Conservation (phyloP, 2,113 vertebrate genomes). For the Alligator sinensis region DNA sequence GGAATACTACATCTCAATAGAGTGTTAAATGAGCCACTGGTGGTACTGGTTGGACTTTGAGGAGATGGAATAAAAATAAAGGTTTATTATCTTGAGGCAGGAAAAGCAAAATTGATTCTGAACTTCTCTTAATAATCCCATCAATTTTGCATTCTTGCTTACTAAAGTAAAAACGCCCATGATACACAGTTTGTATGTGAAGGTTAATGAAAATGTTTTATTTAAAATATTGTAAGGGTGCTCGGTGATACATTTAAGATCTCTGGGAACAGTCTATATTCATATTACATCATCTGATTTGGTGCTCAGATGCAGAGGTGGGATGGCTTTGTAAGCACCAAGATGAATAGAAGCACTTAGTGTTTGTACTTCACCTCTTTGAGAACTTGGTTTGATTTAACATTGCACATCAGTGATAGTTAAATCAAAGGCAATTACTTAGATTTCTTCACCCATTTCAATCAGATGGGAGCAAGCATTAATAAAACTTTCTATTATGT, state of each 20-base stretch:
- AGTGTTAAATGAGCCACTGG: neutral
- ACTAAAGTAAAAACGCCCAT: neutral
- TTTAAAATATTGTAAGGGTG: neutral
- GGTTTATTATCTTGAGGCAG: conserved; percentile 13
- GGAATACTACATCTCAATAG: conserved; percentile 24
- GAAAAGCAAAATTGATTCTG: neutral
- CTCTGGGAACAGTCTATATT: neutral
- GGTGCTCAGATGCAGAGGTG: neutral
- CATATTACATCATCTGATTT: neutral
- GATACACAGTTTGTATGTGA: neutral
- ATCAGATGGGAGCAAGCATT: conserved; percentile 9
- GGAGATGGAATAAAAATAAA: conserved; percentile 24
- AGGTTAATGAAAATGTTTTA: neutral
- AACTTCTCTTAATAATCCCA: neutral
- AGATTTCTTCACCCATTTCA: conserved; percentile 1
- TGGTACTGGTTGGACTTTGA: conserved; percentile 14
- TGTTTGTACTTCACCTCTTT: neutral
- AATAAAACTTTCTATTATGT: conserved; percentile 24
- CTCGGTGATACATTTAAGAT: neutral
- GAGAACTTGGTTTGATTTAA: neutral
- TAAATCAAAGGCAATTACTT: conserved; percentile 38
- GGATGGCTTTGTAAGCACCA: neutral
- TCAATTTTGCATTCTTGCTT: neutral
- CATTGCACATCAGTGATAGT: neutral
- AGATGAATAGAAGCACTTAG: neutral